A percentile compares a stretch with the other conserved stretches of the same genome.
Evolutionary conservation across 2,113 vertebrate genomes (phyloP).

Genomic region (Regulus satrapa): DNA sequence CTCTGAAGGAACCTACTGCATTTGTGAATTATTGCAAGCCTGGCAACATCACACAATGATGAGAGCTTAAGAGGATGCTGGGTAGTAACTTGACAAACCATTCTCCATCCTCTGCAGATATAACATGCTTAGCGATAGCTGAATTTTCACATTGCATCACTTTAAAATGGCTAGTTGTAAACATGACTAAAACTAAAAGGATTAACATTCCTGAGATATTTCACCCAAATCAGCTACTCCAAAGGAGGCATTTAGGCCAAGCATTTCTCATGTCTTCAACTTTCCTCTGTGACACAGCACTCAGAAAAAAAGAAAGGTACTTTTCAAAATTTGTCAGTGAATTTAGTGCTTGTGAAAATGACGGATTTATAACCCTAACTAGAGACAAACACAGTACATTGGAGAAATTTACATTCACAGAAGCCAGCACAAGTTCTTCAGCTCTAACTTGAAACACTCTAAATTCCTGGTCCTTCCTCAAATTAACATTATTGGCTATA

Average conservation of each 20-base stretch:
- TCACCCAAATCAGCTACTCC: constrained; percentile 10
- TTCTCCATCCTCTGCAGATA: not conserved
- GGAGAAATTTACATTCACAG: not conserved
- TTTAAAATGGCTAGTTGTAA: constrained; percentile 23
- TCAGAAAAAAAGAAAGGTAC: not conserved
- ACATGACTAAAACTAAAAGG: constrained; percentile 45
- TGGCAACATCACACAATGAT: not conserved
- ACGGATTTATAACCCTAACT: not conserved
- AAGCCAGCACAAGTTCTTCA: not conserved
- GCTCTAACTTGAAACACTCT: not conserved
- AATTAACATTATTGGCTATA: not conserved
- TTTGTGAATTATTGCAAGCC: not conserved
- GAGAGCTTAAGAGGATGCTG: not conserved
- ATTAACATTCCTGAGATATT: constrained; percentile 58
- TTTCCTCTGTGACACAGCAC: not conserved
- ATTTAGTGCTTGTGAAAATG: not conserved
- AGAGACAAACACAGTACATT: not conserved
- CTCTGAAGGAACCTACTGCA: not conserved
- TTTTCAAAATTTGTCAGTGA: not conserved
- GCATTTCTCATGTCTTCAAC: constrained; percentile 8
- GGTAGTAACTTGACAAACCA: not conserved
- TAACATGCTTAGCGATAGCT: not conserved
- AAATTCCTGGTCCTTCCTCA: not conserved
- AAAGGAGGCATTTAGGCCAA: not conserved
- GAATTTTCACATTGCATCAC: not conserved